Conservation (phyloP, 2,797 vertebrate genomes). For the Gouania willdenowi region DNA sequence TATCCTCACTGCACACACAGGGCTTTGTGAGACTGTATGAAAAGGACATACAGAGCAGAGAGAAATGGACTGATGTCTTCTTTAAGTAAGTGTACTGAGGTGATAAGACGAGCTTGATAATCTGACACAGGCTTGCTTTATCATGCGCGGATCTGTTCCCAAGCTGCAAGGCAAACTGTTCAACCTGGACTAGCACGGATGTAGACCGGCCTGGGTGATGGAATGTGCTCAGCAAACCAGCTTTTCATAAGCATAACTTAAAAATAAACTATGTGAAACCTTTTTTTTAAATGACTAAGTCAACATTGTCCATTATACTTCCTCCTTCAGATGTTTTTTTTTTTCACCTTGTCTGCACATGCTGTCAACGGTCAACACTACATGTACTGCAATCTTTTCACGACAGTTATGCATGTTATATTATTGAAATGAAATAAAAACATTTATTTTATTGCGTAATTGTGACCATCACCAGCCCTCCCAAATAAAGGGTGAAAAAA, state of each 20-base stretch:
- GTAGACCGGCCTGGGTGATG: constrained; percentile 7
- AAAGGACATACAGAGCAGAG: constrained; percentile 16
- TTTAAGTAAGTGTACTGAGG: constrained; percentile 57
- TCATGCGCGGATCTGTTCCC: constrained; percentile 49
- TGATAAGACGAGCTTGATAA: constrained; percentile 63
- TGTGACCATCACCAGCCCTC: no score
- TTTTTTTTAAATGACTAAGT: no score
- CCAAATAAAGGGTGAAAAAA: no score
- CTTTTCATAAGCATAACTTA: constrained; percentile 25
- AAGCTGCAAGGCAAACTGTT: constrained; percentile 64
- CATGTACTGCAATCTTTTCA: no score
- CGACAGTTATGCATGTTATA: no score
- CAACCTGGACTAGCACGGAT: constrained; percentile 15
- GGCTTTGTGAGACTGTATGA: constrained; percentile 31
- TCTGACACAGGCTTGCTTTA: constrained; percentile 57
- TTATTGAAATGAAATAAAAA: no score
- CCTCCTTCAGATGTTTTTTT: no score
- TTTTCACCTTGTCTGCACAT: no score
- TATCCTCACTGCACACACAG: constrained; percentile 61
- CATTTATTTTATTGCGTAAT: no score
- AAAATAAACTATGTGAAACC: no score
- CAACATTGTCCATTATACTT: no score
- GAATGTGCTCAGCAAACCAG: constrained; percentile 3
- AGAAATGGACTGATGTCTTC: constrained; percentile 46
- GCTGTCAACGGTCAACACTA: no score